Percentiles rank a stretch among this genome's conserved stretches.
Conservation (phyloP, 2,113 vertebrate genomes). For the Orientallactaga bullata region DNA sequence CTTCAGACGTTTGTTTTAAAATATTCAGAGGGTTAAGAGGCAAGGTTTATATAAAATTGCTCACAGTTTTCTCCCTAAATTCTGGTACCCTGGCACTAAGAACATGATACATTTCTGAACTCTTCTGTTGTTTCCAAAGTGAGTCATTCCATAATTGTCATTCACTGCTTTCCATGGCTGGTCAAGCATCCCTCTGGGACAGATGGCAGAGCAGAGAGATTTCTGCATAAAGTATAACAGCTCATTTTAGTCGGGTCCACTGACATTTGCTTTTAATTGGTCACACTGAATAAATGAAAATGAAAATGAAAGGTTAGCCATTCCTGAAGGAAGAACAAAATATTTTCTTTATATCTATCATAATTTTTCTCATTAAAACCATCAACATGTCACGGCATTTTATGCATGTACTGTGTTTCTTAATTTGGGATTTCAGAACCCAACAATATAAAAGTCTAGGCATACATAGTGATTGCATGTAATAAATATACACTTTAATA, state of each 20-base stretch:
- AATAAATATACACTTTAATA: neutral
- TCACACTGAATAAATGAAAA: slow-evolving; percentile 60
- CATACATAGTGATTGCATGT: neutral
- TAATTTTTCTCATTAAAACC: slow-evolving; percentile 66
- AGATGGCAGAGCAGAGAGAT: slow-evolving; percentile 3
- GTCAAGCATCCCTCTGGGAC: neutral
- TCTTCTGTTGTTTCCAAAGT: slow-evolving; percentile 32
- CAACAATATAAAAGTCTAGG: neutral
- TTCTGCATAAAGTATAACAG: neutral
- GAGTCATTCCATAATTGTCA: slow-evolving; percentile 58
- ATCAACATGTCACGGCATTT: slow-evolving; percentile 5
- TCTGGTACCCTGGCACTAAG: neutral
- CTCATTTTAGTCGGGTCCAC: slow-evolving; percentile 63
- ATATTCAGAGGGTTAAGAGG: neutral
- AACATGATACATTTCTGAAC: slow-evolving; percentile 26
- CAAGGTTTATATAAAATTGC: neutral
- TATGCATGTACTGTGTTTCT: neutral
- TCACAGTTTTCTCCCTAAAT: slow-evolving; percentile 1
- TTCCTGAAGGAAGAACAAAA: slow-evolving; percentile 59
- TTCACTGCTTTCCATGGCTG: slow-evolving; percentile 50
- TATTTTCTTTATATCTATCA: slow-evolving; percentile 56
- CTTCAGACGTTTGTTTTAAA: slow-evolving; percentile 1
- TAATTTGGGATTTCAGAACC: slow-evolving; percentile 37
- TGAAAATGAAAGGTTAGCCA: slow-evolving; percentile 66
- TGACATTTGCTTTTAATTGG: slow-evolving; percentile 66